phyloP scores from a whole-genome alignment of 2,888 invertebrate genomes.

The Oxyscelio sp. region DNA sequence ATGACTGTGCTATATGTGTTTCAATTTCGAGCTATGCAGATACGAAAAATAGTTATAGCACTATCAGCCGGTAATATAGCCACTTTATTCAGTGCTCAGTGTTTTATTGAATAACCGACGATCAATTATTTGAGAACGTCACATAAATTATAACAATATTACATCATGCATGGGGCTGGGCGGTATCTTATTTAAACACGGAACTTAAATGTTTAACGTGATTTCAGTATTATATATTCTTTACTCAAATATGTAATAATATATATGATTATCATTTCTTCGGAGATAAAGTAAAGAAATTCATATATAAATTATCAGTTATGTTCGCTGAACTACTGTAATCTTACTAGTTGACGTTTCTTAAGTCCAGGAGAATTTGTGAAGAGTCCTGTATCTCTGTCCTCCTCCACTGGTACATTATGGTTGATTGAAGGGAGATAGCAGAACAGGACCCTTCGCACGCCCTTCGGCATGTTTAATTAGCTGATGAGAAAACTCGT shows the following conservation, averaged over 20 bases:
- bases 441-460: no score
- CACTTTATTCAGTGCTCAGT: constrained; percentile 59
- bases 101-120: constrained; percentile 63
- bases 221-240: constrained; percentile 16
- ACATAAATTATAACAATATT: constrained; percentile 64
- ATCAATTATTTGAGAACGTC: constrained; percentile 62
- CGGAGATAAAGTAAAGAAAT: background rate
- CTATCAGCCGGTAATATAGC: constrained; percentile 64
- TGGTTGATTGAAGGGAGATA: no score
- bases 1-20: constrained; percentile 66
- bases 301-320: constrained; percentile 8
- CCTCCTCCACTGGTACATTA: no score
- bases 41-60: constrained; percentile 72
- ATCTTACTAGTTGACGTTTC: no score
- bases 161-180: constrained; percentile 27
- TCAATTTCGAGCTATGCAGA: constrained; percentile 67
- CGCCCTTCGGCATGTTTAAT: no score
- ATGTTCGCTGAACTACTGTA: no score
- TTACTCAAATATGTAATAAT: constrained; percentile 15
- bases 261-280: constrained; percentile 1
- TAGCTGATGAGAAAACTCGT: no score
- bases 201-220: constrained; percentile 20
- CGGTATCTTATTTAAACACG: constrained; percentile 36
- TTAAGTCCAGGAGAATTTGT: no score
- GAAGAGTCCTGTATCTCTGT: no score